Base-by-base conservation (phyloP, 2,113 vertebrate genomes). In the Falco punctatus region DNA sequence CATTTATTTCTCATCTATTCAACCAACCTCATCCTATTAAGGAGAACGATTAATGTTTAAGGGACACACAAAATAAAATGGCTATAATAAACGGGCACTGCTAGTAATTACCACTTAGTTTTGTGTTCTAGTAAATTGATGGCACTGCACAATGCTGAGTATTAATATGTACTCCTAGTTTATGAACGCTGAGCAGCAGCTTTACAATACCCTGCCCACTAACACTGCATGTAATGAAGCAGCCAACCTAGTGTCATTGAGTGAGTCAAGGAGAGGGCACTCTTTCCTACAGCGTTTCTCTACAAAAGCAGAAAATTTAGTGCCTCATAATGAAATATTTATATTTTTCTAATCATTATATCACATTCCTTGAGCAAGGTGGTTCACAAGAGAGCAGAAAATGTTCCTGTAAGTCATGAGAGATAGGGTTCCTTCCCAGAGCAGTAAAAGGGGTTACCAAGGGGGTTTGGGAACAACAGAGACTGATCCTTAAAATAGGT, bases 161-260 rank as follows among this genome's bases (percentile, higher is more conserved):
- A 3, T 10, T 5, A 12, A 1, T 24, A 12, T 4, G 26, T 10
- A 58, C 28, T 0, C 42, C 20, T 6, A 8, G 42, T 5, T n/a
- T 12, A 1, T 0, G 58, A 19, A 38, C 14, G 58, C 66, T 61
- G 74, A 86, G 79, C 88, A n/a, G 88, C 0, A 1, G 18, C 9
- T 27, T 21, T 28, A 16, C 32, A 33, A 8, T 74, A 22, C 52
- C 62, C 44, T 69, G 74, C 21, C 86, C 84, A n/a, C 32, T 2
- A 24, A 7, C 57, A 15, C 49, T 1, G 42, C 7, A 0, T 1
- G 38, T 10, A 16, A 5, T 2, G 55, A 54, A 38, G 46, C 84
- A 15, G 48, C 81, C 57, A 9, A 7, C 20, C 1, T 28, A 0
- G 30, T 23, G 35, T 26, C 67, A 15, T 0, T 0, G 1, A 32